Evolutionary conservation across 1,140 invertebrate species (phyloP).

Genomic region (Drosophila carrolli): DNA sequence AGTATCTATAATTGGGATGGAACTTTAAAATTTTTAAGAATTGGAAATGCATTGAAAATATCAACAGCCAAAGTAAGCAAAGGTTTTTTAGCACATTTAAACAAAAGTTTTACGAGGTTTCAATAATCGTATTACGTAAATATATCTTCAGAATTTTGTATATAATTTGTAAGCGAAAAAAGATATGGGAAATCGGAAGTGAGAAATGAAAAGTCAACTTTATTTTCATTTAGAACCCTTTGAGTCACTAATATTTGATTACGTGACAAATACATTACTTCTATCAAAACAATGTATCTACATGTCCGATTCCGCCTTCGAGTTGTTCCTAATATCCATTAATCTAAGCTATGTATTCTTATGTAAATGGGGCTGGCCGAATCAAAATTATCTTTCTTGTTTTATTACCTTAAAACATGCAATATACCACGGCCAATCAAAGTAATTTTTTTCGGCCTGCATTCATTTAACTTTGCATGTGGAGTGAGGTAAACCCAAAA

Average conservation of each 20-base stretch:
- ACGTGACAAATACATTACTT: constrained; percentile 1
- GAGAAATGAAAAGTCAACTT: constrained; percentile 1
- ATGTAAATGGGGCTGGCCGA: constrained; percentile 9
- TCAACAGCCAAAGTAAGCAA: no score
- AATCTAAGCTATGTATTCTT: constrained; percentile 28
- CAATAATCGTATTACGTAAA: constrained; percentile 1
- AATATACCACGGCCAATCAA: constrained; percentile 23
- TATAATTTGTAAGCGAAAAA: neutral
- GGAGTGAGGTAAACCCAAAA: neutral
- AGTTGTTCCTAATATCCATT: constrained; percentile 46
- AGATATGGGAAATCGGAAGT: neutral
- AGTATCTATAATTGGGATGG: no score
- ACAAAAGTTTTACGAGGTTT: neutral
- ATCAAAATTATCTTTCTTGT: constrained; percentile 12
- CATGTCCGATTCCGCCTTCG: constrained; percentile 31
- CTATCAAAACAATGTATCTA: constrained; percentile 35
- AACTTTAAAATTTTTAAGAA: no score
- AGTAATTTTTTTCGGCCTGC: neutral
- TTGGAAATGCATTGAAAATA: no score
- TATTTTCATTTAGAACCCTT: neutral
- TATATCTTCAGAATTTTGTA: neutral
- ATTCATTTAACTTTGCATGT: neutral
- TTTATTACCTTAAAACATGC: constrained; percentile 26
- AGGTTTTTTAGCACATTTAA: no score
- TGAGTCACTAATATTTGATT: neutral